Conservation (phyloP, 2,113 vertebrate species). For the Pelodiscus sinensis region DNA sequence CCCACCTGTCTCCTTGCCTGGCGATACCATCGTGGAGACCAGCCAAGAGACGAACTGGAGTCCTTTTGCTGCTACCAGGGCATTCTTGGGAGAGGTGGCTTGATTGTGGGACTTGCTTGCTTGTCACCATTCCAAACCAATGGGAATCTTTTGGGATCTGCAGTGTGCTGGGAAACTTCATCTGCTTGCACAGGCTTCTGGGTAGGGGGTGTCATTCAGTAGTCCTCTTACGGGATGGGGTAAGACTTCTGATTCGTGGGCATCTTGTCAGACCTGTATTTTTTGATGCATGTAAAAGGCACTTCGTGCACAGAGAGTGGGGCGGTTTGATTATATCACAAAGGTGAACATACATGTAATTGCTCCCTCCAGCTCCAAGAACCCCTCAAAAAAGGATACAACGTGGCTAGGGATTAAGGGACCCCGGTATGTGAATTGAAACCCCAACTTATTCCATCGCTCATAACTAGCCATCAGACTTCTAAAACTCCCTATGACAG, state of each 20-base stretch:
- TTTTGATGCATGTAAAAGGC: not conserved
- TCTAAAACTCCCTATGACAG: rapidly evolving
- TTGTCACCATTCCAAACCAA: not conserved
- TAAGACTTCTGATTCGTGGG: not conserved
- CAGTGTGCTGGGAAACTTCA: not conserved
- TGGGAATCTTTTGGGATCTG: not conserved
- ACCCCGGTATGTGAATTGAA: too few relatives aligned
- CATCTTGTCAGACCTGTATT: not conserved
- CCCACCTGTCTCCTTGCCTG: not conserved
- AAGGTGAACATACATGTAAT: not conserved
- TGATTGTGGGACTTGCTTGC: not conserved
- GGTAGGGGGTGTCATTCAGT: not conserved
- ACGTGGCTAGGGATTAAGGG: not conserved
- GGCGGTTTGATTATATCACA: not conserved
- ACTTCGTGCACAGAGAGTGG: not conserved
- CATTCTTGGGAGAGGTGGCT: not conserved
- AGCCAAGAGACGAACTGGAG: not conserved
- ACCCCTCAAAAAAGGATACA: not conserved
- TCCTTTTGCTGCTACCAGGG: not conserved
- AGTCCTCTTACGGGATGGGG: not conserved
- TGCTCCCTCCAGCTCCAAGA: not conserved
- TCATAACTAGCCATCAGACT: rapidly evolving
- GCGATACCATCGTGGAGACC: not conserved
- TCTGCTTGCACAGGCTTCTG: not conserved
- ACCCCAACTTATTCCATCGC: not conserved